phyloP scores from a whole-genome alignment of 2,113 vertebrate species.

The Piaya cayana region DNA sequence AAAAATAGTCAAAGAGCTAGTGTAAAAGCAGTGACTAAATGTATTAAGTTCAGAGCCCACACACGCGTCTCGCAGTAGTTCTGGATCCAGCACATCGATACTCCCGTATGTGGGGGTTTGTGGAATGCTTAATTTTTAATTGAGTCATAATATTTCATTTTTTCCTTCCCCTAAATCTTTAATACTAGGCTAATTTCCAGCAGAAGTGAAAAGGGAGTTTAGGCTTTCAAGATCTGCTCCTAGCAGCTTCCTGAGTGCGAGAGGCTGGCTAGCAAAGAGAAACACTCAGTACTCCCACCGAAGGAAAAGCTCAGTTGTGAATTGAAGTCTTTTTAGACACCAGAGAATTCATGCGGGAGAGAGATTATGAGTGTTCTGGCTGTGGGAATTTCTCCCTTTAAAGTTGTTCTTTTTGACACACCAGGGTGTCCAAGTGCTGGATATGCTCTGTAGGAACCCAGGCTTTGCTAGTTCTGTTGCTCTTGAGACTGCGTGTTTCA shows the following conservation, averaged over 20 bases:
- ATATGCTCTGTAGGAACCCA: not conserved
- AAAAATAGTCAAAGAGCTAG: not conserved
- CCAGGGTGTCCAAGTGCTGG: not conserved
- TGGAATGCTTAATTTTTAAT: slow-evolving; percentile 10
- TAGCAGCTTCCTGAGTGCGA: not conserved
- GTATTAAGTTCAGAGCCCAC: slow-evolving; percentile 44
- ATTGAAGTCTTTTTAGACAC: not conserved
- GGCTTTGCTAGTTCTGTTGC: not conserved
- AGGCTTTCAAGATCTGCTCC: not conserved
- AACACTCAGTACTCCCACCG: not conserved
- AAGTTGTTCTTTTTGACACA: not conserved
- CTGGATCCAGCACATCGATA: not conserved
- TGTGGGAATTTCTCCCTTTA: slow-evolving; percentile 37
- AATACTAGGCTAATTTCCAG: slow-evolving; percentile 47
- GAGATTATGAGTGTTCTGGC: slow-evolving; percentile 14
- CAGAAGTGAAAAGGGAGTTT: not conserved
- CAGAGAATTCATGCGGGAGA: not conserved
- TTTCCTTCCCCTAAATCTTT: not conserved
- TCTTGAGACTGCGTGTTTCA: not conserved
- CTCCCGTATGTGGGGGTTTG: slow-evolving; percentile 13
- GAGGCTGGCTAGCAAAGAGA: not conserved
- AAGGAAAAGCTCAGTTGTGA: not conserved
- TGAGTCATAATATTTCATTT: slow-evolving; percentile 48
- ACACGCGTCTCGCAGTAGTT: not conserved
- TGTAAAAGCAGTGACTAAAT: slow-evolving; percentile 34